phyloP scores from a whole-genome alignment of 2,888 invertebrate genomes.

The Cybosia mesomella region DNA sequence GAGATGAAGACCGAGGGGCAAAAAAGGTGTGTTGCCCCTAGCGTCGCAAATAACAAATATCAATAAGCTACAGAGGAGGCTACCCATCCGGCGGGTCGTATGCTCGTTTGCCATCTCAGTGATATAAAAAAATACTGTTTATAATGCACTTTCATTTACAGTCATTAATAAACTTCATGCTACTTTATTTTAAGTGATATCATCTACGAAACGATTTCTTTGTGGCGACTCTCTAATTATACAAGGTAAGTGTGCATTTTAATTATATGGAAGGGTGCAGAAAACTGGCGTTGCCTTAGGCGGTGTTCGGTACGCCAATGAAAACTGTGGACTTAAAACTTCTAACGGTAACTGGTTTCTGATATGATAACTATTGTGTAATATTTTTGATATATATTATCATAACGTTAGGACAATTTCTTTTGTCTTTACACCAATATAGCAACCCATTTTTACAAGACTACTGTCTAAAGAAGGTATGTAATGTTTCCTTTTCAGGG shows the following conservation, averaged over 20 bases:
- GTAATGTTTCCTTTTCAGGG: no score
- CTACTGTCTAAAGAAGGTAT: no score
- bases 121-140: conserved; percentile 42
- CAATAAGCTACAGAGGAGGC: background rate
- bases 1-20: background rate
- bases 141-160: conserved; percentile 47
- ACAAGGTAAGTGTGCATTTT: conserved; percentile 72
- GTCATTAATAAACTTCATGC: conserved; percentile 63
- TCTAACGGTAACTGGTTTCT: conserved; percentile 8
- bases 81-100: background rate
- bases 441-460: no score
- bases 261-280: conserved; percentile 79
- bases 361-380: background rate
- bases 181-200: conserved; percentile 67
- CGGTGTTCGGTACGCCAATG: conserved; percentile 35
- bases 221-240: conserved; percentile 71
- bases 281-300: conserved; percentile 67
- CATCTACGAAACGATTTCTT: conserved; percentile 76
- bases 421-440: no score
- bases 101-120: conserved; percentile 28
- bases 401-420: no score
- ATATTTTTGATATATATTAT: background rate
- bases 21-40: no score
- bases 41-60: no score
- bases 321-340: conserved; percentile 51